Percentiles rank a stretch among this genome's conserved stretches.
Evolutionary conservation across 2,113 vertebrate species (phyloP).

Genomic region (Fulica atra): DNA sequence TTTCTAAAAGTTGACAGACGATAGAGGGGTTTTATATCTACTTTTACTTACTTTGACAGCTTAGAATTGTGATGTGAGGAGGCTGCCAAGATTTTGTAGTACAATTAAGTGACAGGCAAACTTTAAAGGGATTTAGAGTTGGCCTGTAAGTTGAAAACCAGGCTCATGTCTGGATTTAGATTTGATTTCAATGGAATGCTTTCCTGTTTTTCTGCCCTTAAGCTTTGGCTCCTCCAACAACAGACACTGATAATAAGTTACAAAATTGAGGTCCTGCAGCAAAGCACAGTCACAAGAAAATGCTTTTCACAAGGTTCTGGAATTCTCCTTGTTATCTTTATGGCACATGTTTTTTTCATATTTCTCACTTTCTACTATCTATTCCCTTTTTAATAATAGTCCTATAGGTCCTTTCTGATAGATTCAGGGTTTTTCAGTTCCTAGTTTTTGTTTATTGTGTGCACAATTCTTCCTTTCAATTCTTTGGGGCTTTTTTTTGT

Average conservation of each 20-base stretch:
- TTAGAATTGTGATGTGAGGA: slow-evolving; percentile 38
- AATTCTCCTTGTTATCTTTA: neutral
- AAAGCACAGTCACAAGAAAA: neutral
- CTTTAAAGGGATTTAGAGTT: slow-evolving; percentile 47
- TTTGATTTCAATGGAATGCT: slow-evolving; percentile 18
- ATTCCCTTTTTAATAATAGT: neutral
- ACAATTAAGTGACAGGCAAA: slow-evolving; percentile 62
- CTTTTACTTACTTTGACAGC: slow-evolving; percentile 53
- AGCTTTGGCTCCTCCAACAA: slow-evolving; percentile 10
- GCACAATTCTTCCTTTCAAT: neutral
- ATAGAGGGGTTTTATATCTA: slow-evolving; percentile 13
- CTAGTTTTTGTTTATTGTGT: neutral
- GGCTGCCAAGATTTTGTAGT: slow-evolving; percentile 30
- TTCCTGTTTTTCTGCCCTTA: slow-evolving; percentile 24
- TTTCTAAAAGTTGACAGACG: slow-evolving; percentile 44
- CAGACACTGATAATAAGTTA: neutral
- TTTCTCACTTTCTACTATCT: neutral
- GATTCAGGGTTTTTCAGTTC: neutral
- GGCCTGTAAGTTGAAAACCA: slow-evolving; percentile 42
- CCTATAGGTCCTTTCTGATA: neutral
- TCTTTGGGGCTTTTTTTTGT: neutral
- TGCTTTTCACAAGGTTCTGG: neutral
- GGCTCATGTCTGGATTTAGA: slow-evolving; percentile 43
- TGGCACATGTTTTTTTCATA: neutral
- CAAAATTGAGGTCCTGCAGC: neutral